Base-by-base conservation (phyloP, 2,113 vertebrate species). In the Indri indri region DNA sequence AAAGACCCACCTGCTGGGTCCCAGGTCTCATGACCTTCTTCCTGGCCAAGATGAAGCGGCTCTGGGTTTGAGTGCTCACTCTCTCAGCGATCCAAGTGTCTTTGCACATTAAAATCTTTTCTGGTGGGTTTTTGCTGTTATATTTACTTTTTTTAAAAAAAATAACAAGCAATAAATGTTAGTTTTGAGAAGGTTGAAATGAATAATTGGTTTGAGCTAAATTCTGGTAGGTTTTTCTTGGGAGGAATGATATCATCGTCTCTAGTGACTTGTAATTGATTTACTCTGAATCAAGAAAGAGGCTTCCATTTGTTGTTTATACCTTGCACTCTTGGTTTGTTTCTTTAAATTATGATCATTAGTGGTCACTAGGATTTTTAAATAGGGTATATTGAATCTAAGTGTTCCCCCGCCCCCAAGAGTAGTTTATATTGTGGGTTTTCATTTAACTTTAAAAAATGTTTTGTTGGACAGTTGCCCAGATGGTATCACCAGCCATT, bases 341-440 rank as follows among this genome's bases (percentile, higher is more conserved):
- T 68, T 70, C 76, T n/a, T 94, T 87, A 42, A 70, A 45, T 81
- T 47, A 25, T 16, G 23, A 34, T 61, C 81, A 37, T 66, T 47
- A 79, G 63, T 59, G 18, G 37, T 63, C 30, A 25, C 50, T 57
- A 16, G 81, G 17, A 47, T n/a, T 54, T 85, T 76, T 42, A 74
- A 45, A 66, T 20, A 63, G 8, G 3, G 8, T 74, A 10, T 70
- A 6, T 45, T 50, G 30, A 45, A 59, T 79, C 61, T 66, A 92
- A 87, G 54, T 65, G 81, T 86, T 10, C 88, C 71, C n/a, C 70
- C 88, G 50, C 88, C 71, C 2, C 91, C 76, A 63, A 91, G 18
- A 86, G 47, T 34, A 74, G 42, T 92, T 90, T 83, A 79, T 68
- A 37, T n/a, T 92, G 81, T 79, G 80, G n/a, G 66, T 90, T 96